Percentiles rank a stretch among this genome's conserved stretches.
Conservation (phyloP, 2,113 vertebrate species). For the Scytalopus superciliaris region DNA sequence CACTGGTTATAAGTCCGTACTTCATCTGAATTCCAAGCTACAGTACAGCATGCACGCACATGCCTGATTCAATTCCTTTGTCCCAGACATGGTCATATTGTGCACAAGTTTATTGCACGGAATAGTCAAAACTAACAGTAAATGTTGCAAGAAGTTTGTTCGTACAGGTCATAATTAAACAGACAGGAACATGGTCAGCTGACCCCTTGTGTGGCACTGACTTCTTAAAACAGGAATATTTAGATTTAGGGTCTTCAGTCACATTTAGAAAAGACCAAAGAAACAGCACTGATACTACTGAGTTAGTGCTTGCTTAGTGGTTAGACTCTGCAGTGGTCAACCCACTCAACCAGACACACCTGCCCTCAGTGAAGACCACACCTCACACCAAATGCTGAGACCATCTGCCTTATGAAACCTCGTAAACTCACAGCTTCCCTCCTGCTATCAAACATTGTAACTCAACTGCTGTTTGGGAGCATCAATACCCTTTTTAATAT, state of each 20-base stretch:
- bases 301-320: neutral
- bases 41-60: accelerated
- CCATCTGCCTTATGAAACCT: neutral
- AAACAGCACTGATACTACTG: neutral
- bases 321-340: neutral
- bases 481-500: neutral
- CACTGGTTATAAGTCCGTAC: neutral
- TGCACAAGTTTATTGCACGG: neutral
- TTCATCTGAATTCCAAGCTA: neutral
- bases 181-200: neutral
- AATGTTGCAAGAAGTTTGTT: neutral
- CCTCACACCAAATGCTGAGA: neutral
- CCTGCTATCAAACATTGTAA: neutral
- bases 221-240: neutral
- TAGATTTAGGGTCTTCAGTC: neutral
- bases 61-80: neutral
- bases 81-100: neutral
- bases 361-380: accelerated
- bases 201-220: neutral
- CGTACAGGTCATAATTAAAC: neutral
- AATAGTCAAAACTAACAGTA: neutral
- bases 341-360: neutral
- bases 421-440: neutral
- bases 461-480: neutral
- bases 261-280: neutral